phyloP scores from a whole-genome alignment of 1,140 invertebrate species.

The Pseudomyrmex gracilis region DNA sequence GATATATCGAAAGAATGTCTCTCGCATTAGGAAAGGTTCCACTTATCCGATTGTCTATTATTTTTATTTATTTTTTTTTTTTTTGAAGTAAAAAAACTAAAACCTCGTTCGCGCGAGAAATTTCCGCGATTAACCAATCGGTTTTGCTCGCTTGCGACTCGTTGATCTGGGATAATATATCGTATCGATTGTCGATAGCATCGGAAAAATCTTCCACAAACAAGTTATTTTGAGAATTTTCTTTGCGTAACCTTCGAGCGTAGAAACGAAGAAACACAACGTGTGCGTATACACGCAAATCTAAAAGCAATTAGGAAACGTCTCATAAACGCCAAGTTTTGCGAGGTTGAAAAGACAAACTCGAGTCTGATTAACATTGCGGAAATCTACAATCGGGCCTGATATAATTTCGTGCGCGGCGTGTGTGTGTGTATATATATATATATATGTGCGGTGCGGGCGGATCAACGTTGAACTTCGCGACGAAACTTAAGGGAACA shows the following conservation, averaged over 20 bases:
- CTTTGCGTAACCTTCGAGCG: neutral
- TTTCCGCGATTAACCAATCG: too few species aligned
- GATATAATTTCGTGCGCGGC: too few species aligned
- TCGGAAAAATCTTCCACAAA: conserved; percentile 11
- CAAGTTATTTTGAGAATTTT: too few species aligned
- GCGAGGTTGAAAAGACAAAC: neutral
- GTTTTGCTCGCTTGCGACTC: too few species aligned
- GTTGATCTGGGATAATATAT: too few species aligned
- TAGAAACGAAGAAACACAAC: neutral
- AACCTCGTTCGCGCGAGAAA: too few species aligned
- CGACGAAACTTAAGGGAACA: conserved; percentile 44
- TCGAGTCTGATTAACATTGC: conserved; percentile 26
- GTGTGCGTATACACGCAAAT: conserved; percentile 31
- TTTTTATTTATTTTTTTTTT: too few species aligned
- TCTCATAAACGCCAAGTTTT: conserved; percentile 18
- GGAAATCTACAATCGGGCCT: conserved; percentile 17
- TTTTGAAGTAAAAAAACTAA: neutral
- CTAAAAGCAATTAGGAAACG: conserved; percentile 9
- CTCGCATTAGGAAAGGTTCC: neutral
- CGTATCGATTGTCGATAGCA: too few species aligned
- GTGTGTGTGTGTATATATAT: neutral
- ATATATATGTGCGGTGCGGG: conserved; percentile 4
- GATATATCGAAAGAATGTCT: neutral
- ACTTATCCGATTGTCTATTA: too few species aligned
- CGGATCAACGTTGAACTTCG: conserved; percentile 41